Base-by-base conservation (phyloP, 2,113 vertebrate species). In the Festucalex cinctus region DNA sequence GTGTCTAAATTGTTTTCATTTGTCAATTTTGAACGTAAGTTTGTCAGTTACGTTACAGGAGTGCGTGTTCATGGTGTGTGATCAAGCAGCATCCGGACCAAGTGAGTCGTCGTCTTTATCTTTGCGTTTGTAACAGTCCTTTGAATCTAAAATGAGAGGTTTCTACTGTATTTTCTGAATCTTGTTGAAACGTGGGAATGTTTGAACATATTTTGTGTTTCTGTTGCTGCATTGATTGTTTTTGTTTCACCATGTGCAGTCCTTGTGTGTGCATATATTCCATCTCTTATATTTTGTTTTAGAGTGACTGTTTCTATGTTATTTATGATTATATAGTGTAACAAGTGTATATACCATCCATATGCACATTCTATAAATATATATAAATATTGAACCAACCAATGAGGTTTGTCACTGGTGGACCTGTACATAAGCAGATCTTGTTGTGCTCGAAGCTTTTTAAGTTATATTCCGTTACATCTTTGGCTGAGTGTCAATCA, bases 321-420 rank as follows among this genome's bases (percentile, higher is more conserved):
- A 92, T 90, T 93, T 92, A 92, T 91, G 83, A 49, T 86, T 88
- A 71, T 85, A 81, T 88, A 82, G 79, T 88, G 87, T 86, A 85
- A 84, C 72, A 86, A 81, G 83, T 91, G 86, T 89, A 90, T 86
- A 89, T 88, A 88, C 56, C 73, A 82, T 79, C 70, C 74, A 82
- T 81, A 88, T 83, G 80, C 78, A 85, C 82, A 85, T 62, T 75
- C 61, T 82, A 83, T 88, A 74, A 70, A 82, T 75, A 83, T 84
- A 87, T 43, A 80, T 72, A 81, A 57, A 79, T 76, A 85, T 65
- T 83, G 83, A 85, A 80, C 70, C 80, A 85, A 78, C 83, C 68
- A 75, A 75, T 82, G 84, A 83, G 87, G 78, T 89, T 76, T 90
- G 81, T 89, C 73, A 86, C 44, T 77, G 69, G 82, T 81, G 81